Evolutionary conservation across 2,797 vertebrate genomes (phyloP).

Genomic region (Artibeus jamaicensis): DNA sequence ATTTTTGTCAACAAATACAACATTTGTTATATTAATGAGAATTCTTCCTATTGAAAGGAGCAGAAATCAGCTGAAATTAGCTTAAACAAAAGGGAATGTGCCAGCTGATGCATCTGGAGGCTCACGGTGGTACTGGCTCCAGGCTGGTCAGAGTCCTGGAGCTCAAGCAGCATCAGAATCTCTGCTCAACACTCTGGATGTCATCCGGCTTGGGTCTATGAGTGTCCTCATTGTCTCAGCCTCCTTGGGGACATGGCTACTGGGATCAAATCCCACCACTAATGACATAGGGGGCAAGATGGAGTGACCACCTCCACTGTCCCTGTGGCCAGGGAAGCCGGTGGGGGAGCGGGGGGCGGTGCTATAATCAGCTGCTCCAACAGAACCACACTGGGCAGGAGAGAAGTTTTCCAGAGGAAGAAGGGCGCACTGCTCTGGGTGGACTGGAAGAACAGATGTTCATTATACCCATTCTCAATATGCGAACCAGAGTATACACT

Average conservation of each 20-base stretch:
- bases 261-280: background rate
- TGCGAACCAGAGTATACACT: background rate
- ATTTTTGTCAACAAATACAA: background rate
- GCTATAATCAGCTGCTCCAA: background rate
- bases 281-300: background rate
- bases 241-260: background rate
- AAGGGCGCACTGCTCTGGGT: fast-evolving
- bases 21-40: background rate
- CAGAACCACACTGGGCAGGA: background rate
- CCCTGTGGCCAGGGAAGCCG: background rate
- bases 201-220: background rate
- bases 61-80: background rate
- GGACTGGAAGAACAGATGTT: background rate
- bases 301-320: background rate
- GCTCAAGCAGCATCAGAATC: background rate
- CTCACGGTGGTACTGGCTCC: background rate
- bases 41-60: background rate
- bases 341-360: too few species aligned
- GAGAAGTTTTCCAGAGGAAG: background rate
- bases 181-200: background rate
- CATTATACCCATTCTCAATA: background rate
- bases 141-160: background rate
- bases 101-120: background rate
- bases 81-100: background rate
- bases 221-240: background rate